Conservation (phyloP, 2,888 invertebrate genomes). For the Eupelmus urozonus region DNA sequence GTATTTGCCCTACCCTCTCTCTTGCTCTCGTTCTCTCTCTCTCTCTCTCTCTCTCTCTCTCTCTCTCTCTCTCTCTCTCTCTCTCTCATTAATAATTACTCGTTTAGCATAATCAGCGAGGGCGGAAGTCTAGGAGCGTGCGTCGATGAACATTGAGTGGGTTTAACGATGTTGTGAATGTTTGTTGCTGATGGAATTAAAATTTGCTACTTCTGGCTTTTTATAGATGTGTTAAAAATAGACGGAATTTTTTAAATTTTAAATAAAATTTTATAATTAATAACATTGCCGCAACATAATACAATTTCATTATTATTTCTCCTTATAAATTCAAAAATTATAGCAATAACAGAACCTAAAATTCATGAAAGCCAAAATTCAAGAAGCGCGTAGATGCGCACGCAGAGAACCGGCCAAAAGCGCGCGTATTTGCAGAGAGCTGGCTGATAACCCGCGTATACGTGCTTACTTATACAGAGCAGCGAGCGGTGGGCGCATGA, state of each 20-base stretch:
- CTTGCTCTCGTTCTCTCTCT: slow-evolving; percentile 30
- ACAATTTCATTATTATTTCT: no score
- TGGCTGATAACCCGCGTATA: slow-evolving; percentile 72
- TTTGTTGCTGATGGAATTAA: background rate
- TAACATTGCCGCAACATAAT: no score
- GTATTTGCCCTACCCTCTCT: no score
- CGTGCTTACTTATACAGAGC: slow-evolving; percentile 61
- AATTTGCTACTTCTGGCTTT: background rate
- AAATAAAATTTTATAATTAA: no score
- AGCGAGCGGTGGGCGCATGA: slow-evolving; percentile 13
- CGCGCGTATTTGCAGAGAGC: slow-evolving; percentile 73
- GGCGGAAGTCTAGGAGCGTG: background rate
- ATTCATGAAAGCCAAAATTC: no score
- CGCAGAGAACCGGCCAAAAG: slow-evolving; percentile 62
- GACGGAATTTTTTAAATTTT: no score
- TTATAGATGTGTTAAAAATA: no score
- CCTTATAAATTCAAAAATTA: no score
- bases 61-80: no score
- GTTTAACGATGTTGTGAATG: background rate
- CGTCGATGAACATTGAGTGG: slow-evolving; percentile 38
- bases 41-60: background rate
- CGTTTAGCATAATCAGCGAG: slow-evolving; percentile 47
- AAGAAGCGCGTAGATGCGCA: background rate
- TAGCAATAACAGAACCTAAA: no score
- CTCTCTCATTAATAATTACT: slow-evolving; percentile 25